These are phyloP conservation scores for Drosophila helvetica DNA, from an alignment of 2,888 invertebrate genomes.

Conservation along the genomic window DNA sequence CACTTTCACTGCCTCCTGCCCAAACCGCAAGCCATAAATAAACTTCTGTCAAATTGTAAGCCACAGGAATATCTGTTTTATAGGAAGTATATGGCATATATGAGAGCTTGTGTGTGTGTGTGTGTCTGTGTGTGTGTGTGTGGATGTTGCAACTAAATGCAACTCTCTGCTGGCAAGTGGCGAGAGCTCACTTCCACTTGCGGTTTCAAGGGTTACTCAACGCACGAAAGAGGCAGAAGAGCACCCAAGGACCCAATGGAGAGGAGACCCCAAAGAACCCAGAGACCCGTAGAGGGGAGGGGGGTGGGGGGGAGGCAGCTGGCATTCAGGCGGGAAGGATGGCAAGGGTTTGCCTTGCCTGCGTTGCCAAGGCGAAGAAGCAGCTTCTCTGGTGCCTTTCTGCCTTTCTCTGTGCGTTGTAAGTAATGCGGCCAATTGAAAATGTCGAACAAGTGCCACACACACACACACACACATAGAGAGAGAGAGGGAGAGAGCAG, in stretches of 20 bases:
- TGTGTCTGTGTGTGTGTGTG: slow-evolving; percentile 18
- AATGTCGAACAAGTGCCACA: slow-evolving; percentile 72
- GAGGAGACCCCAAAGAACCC: neutral
- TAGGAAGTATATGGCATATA: neutral
- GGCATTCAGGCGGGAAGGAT: too few species aligned
- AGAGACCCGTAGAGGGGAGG: neutral
- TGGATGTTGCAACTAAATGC: slow-evolving; percentile 52
- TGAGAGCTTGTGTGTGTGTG: neutral
- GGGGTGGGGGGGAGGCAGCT: too few species aligned
- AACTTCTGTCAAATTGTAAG: slow-evolving; percentile 25
- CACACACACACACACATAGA: neutral
- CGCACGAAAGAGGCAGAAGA: neutral
- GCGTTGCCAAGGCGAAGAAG: too few species aligned
- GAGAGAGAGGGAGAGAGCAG: slow-evolving; percentile 30
- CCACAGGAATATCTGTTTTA: slow-evolving; percentile 22
- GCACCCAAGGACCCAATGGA: neutral
- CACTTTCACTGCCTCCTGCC: neutral
- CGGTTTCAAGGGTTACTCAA: slow-evolving; percentile 48
- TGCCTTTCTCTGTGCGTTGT: slow-evolving; percentile 47
- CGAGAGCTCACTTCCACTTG: slow-evolving; percentile 52
- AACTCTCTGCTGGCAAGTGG: slow-evolving; percentile 57
- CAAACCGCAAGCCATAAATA: neutral
- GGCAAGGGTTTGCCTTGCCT: too few species aligned
- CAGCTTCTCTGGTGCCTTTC: neutral
- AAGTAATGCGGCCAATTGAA: slow-evolving; percentile 72